Evolutionary conservation across 2,113 vertebrate species (phyloP).

Genomic region (Lamprologus sp.): DNA sequence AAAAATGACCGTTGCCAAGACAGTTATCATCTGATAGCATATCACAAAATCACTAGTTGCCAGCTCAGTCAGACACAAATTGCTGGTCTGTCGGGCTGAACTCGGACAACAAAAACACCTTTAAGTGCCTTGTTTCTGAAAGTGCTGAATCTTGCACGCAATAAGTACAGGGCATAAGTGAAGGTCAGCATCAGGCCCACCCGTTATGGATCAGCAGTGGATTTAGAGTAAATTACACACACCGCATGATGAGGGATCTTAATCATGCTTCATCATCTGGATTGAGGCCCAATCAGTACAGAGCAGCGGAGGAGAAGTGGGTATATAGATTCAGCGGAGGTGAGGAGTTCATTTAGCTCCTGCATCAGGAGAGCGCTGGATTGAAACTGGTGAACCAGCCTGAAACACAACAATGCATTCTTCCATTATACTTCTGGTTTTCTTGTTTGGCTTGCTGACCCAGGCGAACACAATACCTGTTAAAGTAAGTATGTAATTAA

Average conservation of each 20-base stretch:
- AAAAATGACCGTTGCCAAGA: constrained; percentile 36
- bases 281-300: constrained; percentile 40
- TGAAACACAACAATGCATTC: constrained; percentile 41
- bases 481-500: constrained; percentile 50
- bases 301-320: constrained; percentile 15
- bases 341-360: not conserved
- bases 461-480: constrained; percentile 49
- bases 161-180: constrained; percentile 34
- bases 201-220: constrained; percentile 41
- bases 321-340: constrained; percentile 48
- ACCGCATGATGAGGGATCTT: constrained; percentile 38
- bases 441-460: constrained; percentile 33
- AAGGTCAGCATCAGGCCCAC: constrained; percentile 40
- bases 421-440: constrained; percentile 24
- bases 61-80: constrained; percentile 48
- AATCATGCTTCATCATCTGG: constrained; percentile 40
- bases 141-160: constrained; percentile 48
- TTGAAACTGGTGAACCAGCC: not conserved
- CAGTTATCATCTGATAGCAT: constrained; percentile 23
- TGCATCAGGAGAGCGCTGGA: not conserved
- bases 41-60: constrained; percentile 55
- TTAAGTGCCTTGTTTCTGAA: constrained; percentile 31
- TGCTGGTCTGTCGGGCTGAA: constrained; percentile 32
- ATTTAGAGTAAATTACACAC: constrained; percentile 52
- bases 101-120: constrained; percentile 20